Base-by-base conservation (phyloP, 2,888 invertebrate genomes). In the Ganaspis brasiliensis region DNA sequence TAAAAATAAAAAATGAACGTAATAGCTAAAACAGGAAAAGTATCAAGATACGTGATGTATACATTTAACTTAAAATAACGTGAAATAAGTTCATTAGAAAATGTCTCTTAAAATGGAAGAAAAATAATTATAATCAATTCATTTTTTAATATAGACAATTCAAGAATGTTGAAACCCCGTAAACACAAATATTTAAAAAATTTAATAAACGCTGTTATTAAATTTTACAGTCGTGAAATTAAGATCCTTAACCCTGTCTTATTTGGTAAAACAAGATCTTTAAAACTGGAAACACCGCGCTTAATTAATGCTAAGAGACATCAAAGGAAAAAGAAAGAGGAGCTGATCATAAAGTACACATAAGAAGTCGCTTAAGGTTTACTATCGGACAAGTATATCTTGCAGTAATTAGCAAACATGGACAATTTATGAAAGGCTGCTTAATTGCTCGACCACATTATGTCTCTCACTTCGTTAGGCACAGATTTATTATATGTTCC, bases 371-470 rank as follows among this genome's bases (percentile, higher is more conserved):
- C 52, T 72, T 72, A 31, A 49, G 5, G 9, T 52, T 72, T 72
- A 45, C 10, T 52, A 72, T 72, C 52, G 35, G 71, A 67, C 37
- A 24, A 55, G 35, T 55, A 31, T 72, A 72, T 72, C 35, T 19
- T 26, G 14, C 14, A 52, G 71, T 52, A 72, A 52, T 72, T 52
- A 72, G 71, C 71, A 55, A 21, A 19, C 71, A 31, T n/a, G 71
- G 12, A 72, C 52, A 57, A 77, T 74, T 79, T 77, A 73, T 19
- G 59, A 77, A 74, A 45, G 61, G 71, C 16, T 49, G 45, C 37
- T 74, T 82, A 83, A 83, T 84, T 83, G 79, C 79, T 77, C 57
- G 76, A 72, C 74, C 80, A 74, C 76, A 80, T 79, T 81, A 81
- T 79, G 77, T 81, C 77, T 71, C 72, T 78, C 75, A 76, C 79